A percentile compares a stretch with the other conserved stretches of the same genome.
Conservation (phyloP, 2,888 invertebrate species). For the Caenorhabditis sp. region DNA sequence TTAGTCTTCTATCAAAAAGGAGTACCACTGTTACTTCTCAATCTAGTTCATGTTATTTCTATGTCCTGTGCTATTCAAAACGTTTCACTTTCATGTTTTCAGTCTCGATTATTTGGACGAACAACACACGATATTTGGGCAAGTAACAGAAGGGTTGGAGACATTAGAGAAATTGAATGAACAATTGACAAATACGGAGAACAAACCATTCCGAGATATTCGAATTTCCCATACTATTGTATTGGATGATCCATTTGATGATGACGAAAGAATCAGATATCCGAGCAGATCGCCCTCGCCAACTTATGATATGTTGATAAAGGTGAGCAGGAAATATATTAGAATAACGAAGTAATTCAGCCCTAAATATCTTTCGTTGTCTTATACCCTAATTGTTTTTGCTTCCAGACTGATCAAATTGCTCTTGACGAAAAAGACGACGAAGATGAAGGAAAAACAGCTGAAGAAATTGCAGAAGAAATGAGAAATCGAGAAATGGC, state of each 20-base stretch:
- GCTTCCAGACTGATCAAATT: slow-evolving; percentile 63
- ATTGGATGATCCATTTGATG: slow-evolving; percentile 93
- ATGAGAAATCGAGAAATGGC: slow-evolving; percentile 90
- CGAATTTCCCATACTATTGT: slow-evolving; percentile 95
- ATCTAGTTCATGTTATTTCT: too few species aligned
- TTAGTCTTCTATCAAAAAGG: too few species aligned
- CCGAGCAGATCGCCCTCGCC: slow-evolving; percentile 91
- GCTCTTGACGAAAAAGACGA: slow-evolving; percentile 66
- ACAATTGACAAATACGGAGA: slow-evolving; percentile 86
- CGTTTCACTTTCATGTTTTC: slow-evolving; percentile 8
- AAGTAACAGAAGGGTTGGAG: slow-evolving; percentile 84
- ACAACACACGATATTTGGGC: slow-evolving; percentile 91
- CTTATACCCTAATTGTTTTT: too few species aligned
- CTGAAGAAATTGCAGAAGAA: slow-evolving; percentile 85
- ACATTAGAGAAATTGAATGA: slow-evolving; percentile 89
- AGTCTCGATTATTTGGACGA: slow-evolving; percentile 84
- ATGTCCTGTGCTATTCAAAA: too few species aligned
- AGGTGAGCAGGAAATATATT: too few species aligned
- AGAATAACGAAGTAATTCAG: too few species aligned
- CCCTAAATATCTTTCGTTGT: too few species aligned
- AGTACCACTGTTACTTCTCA: too few species aligned
- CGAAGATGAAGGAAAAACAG: slow-evolving; percentile 83
- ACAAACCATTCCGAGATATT: slow-evolving; percentile 92
- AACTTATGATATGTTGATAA: slow-evolving; percentile 77
- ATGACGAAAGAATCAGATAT: slow-evolving; percentile 81